Evolutionary conservation across 2,888 invertebrate genomes (phyloP).

Genomic region (Drepanosiphum platanoidis): DNA sequence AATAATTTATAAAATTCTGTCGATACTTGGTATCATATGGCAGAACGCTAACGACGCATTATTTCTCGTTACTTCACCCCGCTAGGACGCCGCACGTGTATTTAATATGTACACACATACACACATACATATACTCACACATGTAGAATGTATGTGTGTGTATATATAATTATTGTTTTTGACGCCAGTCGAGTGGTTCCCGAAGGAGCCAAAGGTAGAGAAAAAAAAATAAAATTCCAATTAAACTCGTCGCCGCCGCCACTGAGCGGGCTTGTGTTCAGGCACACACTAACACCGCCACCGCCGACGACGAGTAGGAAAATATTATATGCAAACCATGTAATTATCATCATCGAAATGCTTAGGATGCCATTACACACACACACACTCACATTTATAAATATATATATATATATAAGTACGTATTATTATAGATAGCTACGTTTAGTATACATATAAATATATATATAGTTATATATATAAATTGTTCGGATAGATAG

Average conservation of each 20-base stretch:
- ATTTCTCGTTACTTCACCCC: slow-evolving; percentile 30
- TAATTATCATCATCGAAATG: slow-evolving; percentile 55
- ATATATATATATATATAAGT: not conserved
- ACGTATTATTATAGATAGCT: not conserved
- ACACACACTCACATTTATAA: not conserved
- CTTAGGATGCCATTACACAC: slow-evolving; percentile 43
- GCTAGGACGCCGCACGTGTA: not conserved
- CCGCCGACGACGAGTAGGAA: slow-evolving; percentile 2
- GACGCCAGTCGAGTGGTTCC: slow-evolving; percentile 41
- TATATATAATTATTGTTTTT: slow-evolving; percentile 53
- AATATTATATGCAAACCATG: slow-evolving; percentile 49
- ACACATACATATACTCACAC: not conserved
- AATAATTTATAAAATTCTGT: not conserved
- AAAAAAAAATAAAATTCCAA: slow-evolving; percentile 52
- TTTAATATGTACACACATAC: not conserved
- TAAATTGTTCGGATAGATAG: no score
- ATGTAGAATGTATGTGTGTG: not conserved
- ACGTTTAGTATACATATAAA: no score
- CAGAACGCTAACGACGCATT: slow-evolving; percentile 14
- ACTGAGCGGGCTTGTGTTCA: not conserved
- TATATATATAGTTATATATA: not conserved
- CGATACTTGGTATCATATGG: not conserved
- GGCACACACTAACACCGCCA: not conserved
- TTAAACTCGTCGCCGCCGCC: slow-evolving; percentile 40
- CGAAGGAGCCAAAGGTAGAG: slow-evolving; percentile 22